A percentile compares a stretch with the other conserved stretches of the same genome.
These are phyloP conservation scores for Hypothenemus hampei DNA, from an alignment of 1,140 invertebrate genomes.

Conservation along the genomic window DNA sequence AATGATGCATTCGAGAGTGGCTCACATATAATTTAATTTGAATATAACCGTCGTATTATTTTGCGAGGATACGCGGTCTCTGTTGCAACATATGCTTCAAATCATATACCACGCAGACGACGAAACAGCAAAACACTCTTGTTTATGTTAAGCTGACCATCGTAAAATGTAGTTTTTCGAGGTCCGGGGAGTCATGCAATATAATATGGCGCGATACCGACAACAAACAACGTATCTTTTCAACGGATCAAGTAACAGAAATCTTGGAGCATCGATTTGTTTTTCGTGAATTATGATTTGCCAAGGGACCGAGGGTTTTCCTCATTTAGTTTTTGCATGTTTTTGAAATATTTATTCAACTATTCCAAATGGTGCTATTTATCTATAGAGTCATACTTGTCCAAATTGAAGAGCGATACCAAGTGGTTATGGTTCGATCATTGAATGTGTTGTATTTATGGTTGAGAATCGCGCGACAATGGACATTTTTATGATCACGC, in stretches of 20 bases:
- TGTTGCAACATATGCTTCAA: constrained; percentile 40
- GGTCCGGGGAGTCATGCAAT: constrained; percentile 36
- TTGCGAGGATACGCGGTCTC: too few species aligned
- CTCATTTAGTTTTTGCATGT: too few species aligned
- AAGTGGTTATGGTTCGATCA: constrained; percentile 9
- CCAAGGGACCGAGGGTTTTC: too few species aligned
- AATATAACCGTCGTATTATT: constrained; percentile 38
- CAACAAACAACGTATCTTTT: constrained; percentile 25
- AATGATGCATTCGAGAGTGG: constrained; percentile 15
- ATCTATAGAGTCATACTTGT: too few species aligned
- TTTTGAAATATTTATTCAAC: too few species aligned
- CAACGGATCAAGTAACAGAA: constrained; percentile 22
- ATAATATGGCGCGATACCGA: constrained; percentile 36
- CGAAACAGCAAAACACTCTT: constrained; percentile 38
- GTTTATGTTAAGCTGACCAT: constrained; percentile 36
- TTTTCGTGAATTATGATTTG: constrained; percentile 4
- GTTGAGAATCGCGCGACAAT: constrained; percentile 32
- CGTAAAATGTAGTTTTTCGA: constrained; percentile 38
- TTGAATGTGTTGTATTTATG: constrained; percentile 33
- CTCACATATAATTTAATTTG: constrained; percentile 38
- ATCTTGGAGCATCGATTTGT: constrained; percentile 17
- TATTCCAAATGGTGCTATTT: too few species aligned
- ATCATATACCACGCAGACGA: constrained; percentile 39
- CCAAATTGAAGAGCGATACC: too few species aligned
- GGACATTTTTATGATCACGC: constrained; percentile 46